Base-by-base conservation (phyloP, 1,140 invertebrate genomes). In the Rhynchophorus ferrugineus region DNA sequence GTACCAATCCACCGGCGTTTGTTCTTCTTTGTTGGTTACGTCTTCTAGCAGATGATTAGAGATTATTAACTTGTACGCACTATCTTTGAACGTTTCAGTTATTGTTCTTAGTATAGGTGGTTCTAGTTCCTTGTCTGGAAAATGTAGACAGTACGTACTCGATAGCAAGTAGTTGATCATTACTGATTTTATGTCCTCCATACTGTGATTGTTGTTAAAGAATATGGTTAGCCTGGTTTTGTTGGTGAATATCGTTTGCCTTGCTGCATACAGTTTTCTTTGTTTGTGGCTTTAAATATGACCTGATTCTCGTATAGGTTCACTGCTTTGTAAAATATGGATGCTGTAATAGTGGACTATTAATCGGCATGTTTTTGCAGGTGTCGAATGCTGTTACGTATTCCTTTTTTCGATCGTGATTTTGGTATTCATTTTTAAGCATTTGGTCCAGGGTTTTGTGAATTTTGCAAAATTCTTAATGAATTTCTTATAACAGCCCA, bases 281-380 rank as follows among this genome's bases (percentile, higher is more conserved):
- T n/a, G n/a, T n/a, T n/a, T n/a, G n/a, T n/a, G n/a, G n/a, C n/a
- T n/a, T n/a, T n/a, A n/a, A n/a, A n/a, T n/a, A n/a, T n/a, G n/a
- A n/a, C n/a, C n/a, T n/a, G n/a, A n/a, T n/a, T n/a, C n/a, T n/a
- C n/a, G n/a, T n/a, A n/a, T n/a, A n/a, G n/a, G n/a, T n/a, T n/a
- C n/a, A n/a, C n/a, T n/a, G 39, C 61, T 62, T 63, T 3, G 24
- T 16, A 54, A 69, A 69, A 50, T 71, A 63, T 0, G 66, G 69
- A 66, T 57, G 54, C 19, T 49, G 38, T 7, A 58, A 20, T 6
- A 54, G 5, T 7, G 59, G 60, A 38, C 58, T 51, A 17, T 42
- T 44, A 13, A 37, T 61, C 20, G 65, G 21, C 20, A 45, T 21
- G n/a, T 58, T 18, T 54, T 64, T 64, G 5, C 59, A 49, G 14